phyloP scores from a whole-genome alignment of 2,113 vertebrate species.

The Sigmodon hispidus region DNA sequence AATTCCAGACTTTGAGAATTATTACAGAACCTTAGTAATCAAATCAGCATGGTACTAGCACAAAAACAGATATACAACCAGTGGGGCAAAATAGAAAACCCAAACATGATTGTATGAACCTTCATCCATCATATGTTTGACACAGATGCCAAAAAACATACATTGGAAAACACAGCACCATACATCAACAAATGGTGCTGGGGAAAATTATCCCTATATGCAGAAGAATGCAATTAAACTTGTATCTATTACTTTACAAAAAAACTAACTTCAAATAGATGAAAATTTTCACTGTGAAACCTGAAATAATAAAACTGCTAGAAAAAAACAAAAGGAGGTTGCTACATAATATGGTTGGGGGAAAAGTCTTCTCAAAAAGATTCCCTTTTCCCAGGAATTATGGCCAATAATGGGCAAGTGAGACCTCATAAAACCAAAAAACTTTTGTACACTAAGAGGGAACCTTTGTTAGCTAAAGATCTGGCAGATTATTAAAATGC shows the following conservation, averaged over 20 bases:
- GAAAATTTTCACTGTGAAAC: background rate
- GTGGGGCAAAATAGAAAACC: background rate
- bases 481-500: background rate
- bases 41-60: background rate
- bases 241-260: background rate
- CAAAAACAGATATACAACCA: background rate
- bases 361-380: background rate
- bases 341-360: background rate
- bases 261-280: background rate
- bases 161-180: background rate
- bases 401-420: background rate
- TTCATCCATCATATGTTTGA: background rate
- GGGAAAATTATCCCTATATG: background rate
- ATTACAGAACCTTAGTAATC: background rate
- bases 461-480: background rate
- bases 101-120: background rate
- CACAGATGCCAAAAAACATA: background rate
- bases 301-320: background rate
- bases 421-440: background rate
- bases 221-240: background rate
- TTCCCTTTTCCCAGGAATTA: background rate
- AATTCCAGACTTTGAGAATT: background rate
- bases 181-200: background rate
- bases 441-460: background rate
- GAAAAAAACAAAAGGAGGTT: background rate